These are phyloP conservation scores for Caenorhabditis tropicalis DNA, from an alignment of 1,140 invertebrate genomes.

Conservation along the genomic window DNA sequence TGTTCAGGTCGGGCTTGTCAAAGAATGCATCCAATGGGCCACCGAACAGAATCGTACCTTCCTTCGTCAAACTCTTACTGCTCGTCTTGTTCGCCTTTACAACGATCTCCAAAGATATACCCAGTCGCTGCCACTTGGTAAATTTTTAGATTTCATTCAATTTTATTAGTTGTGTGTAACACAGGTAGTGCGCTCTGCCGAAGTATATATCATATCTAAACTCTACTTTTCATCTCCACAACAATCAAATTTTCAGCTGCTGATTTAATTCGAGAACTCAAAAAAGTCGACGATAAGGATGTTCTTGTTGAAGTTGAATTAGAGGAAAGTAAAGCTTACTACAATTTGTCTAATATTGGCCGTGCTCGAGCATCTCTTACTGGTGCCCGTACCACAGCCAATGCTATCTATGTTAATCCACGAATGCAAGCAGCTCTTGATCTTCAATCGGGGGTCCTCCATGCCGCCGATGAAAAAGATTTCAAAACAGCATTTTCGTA, in stretches of 20 bases:
- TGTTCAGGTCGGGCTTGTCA: constrained; percentile 76
- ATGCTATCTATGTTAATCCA: constrained; percentile 96
- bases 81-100: constrained; percentile 68
- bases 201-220: too few species aligned
- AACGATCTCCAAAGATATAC: constrained; percentile 66
- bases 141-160: neutral
- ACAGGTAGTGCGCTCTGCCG: too few species aligned
- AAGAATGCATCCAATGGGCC: constrained; percentile 99
- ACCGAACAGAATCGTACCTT: constrained; percentile 96
- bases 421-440: constrained; percentile 82
- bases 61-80: constrained; percentile 90
- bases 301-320: constrained; percentile 92
- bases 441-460: constrained; percentile 93
- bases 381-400: constrained; percentile 96
- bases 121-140: constrained; percentile 64
- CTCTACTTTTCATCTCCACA: constrained; percentile 33
- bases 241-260: constrained; percentile 75
- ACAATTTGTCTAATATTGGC: constrained; percentile 90
- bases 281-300: constrained; percentile 99
- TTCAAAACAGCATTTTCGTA: constrained; percentile 99
- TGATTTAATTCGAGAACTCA: constrained; percentile 88
- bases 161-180: too few species aligned
- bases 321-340: constrained; percentile 97
- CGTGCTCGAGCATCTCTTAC: constrained; percentile 88
- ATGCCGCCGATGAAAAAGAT: constrained; percentile 97